Evolutionary conservation across 2,888 invertebrate genomes (phyloP).

Genomic region (Diachrysia chrysitis): DNA sequence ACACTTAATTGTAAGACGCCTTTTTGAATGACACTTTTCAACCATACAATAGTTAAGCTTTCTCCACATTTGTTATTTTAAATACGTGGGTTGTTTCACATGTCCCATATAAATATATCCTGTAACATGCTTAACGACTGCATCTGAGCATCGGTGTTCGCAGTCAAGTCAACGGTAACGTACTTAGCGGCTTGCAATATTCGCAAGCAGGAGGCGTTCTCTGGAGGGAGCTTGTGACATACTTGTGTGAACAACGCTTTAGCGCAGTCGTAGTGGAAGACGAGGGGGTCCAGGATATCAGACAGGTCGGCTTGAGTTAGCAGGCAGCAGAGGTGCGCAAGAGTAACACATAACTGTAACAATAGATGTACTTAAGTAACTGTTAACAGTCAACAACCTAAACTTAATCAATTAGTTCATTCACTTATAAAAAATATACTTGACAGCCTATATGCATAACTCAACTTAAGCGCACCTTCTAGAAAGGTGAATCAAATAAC

Average conservation of each 20-base stretch:
- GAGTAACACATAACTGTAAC: conserved; percentile 91
- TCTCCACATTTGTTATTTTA: too few species aligned
- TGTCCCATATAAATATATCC: conserved; percentile 85
- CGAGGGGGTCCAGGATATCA: conserved; percentile 85
- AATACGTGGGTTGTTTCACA: conserved; percentile 58
- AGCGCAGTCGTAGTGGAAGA: conserved; percentile 83
- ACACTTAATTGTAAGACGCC: too few species aligned
- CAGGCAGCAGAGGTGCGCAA: conserved; percentile 92
- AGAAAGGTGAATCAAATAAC: too few species aligned
- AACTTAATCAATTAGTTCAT: too few species aligned
- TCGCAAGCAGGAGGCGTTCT: conserved; percentile 79
- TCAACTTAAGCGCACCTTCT: too few species aligned
- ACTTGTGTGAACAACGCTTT: conserved; percentile 78
- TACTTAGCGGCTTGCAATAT: conserved; percentile 85
- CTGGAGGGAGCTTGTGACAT: conserved; percentile 80
- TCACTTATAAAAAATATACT: too few species aligned
- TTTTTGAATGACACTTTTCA: too few species aligned
- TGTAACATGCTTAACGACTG: conserved; percentile 82
- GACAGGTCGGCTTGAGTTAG: conserved; percentile 89
- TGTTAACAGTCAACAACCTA: too few species aligned
- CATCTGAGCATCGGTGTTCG: conserved; percentile 73
- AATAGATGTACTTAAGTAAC: too few species aligned
- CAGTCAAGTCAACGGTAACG: conserved; percentile 81
- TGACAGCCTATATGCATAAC: too few species aligned
- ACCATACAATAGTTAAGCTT: too few species aligned